Evolutionary conservation across 30 jellyfish, hydroid and myxozoan genomes (phyloP), one percentile per base, ranked within the genome.

Genomic region (Aurelia sp.): DNA sequence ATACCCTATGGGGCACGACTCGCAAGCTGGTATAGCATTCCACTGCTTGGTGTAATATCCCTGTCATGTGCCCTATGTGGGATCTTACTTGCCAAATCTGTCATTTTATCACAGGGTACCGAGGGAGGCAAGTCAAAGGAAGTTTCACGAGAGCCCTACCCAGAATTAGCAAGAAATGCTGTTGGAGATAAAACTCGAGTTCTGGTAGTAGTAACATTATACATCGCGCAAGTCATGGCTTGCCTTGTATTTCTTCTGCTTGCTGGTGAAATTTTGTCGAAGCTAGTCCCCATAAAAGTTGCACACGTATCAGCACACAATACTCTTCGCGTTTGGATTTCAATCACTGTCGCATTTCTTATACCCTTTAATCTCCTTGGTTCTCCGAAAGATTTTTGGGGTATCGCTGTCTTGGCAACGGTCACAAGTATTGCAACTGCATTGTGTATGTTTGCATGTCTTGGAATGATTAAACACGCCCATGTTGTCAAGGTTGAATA

Each of bases 361-460:
- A 57, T 93, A 22, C 98, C 98, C 16, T 87, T 93, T 40, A 93
- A 97, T 19, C 79, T 93, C 52, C 91, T 93, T 16, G 98, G 98
- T 35, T 72, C 98, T 30, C 98, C 98, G 13, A 86, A 86, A 50
- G 98, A 93, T 51, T 93, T 93, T 73, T 76, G 92, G 90, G 98
- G 98, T 15, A 83, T 93, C 33, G 98, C 97, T 20, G 57, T 93
- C 59, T 19, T 89, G 58, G 98, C 98, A 2, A 93, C 96, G 40
- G 86, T 79, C 33, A 93, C 97, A 10, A 87, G 97, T 58, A 81
- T 94, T 13, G 44, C 78, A 15, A 93, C 98, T n/a, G 97, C 89
- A 37, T 64, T 67, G 15, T 76, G 88, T 19, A 84, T 93, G 66
- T 33, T 73, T 33, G 64, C 74, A 22, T 88, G 87, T 73, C 79